Percentiles rank a stretch among this genome's conserved stretches.
phyloP scores from a whole-genome alignment of 2,888 invertebrate species.

The Alcis repandata region DNA sequence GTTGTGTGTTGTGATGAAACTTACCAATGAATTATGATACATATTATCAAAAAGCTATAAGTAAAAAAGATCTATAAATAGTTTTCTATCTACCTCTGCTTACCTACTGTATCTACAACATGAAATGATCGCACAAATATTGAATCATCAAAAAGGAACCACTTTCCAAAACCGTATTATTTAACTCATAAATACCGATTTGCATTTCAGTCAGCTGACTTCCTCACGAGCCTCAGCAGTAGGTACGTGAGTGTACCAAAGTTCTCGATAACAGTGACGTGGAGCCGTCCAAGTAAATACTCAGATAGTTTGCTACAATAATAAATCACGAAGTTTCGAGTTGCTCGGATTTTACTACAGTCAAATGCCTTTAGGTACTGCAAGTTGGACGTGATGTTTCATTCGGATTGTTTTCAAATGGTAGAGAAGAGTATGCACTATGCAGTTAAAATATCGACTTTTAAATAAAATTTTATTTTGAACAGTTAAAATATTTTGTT shows the following conservation, averaged over 20 bases:
- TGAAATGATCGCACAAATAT: no score
- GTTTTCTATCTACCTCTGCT: no score
- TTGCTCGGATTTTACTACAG: slow-evolving; percentile 57
- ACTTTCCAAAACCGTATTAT: neutral
- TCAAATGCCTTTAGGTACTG: slow-evolving; percentile 42
- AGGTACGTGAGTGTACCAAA: slow-evolving; percentile 19
- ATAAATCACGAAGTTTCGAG: slow-evolving; percentile 75
- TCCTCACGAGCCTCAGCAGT: slow-evolving; percentile 51
- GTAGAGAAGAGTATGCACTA: neutral
- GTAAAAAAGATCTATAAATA: no score
- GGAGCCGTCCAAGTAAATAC: slow-evolving; percentile 72
- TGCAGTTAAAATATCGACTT: no score
- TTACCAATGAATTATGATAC: no score
- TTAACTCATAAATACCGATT: slow-evolving; percentile 16
- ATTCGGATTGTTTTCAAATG: slow-evolving; percentile 12
- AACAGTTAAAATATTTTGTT: no score
- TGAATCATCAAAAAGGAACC: neutral
- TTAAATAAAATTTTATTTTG: no score
- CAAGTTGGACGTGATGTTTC: slow-evolving; percentile 15
- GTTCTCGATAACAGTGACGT: slow-evolving; percentile 68
- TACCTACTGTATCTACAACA: no score
- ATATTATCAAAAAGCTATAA: no score
- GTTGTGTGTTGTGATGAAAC: no score
- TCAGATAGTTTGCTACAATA: slow-evolving; percentile 72
- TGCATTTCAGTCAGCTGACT: slow-evolving; percentile 50